A percentile compares a stretch with the other conserved stretches of the same genome.
Conservation (phyloP, 1,140 invertebrate species). For the Mycetomoellerius zeteki region DNA sequence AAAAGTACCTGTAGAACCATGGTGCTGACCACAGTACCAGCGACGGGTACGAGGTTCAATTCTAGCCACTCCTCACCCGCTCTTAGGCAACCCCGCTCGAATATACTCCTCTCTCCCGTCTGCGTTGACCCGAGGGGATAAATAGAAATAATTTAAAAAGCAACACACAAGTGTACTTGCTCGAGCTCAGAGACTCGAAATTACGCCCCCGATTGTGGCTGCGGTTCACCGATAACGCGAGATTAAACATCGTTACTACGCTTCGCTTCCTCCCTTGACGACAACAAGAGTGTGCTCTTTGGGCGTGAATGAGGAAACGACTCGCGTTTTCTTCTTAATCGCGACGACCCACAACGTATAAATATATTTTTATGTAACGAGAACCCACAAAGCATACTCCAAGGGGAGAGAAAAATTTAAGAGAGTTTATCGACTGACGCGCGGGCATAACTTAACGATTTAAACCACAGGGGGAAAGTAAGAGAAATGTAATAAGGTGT, state of each 20-base stretch:
- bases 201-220: conserved; percentile 48
- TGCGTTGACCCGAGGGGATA: conserved; percentile 83
- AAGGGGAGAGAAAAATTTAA: conserved; percentile 10
- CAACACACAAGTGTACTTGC: conserved; percentile 21
- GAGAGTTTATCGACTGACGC: conserved; percentile 46
- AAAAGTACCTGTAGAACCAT: conserved; percentile 93
- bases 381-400: background rate
- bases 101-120: conserved; percentile 95
- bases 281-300: background rate
- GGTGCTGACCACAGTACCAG: conserved; percentile 93
- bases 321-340: conserved; percentile 24
- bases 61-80: conserved; percentile 98
- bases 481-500: conserved; percentile 54
- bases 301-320: conserved; percentile 14
- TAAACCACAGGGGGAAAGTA: conserved; percentile 38
- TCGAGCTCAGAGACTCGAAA: conserved; percentile 20
- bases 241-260: background rate
- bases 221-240: conserved; percentile 41
- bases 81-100: conserved; percentile 96
- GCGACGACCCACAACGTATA: background rate
- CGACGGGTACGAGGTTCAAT: conserved; percentile 95
- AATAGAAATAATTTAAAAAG: conserved; percentile 75
- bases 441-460: conserved; percentile 42
- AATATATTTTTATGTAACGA: background rate
- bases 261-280: background rate